Evolutionary conservation across 2,797 vertebrate genomes (phyloP), one percentile per base, ranked within the genome.

Genomic region (Rhynchonycteris naso): DNA sequence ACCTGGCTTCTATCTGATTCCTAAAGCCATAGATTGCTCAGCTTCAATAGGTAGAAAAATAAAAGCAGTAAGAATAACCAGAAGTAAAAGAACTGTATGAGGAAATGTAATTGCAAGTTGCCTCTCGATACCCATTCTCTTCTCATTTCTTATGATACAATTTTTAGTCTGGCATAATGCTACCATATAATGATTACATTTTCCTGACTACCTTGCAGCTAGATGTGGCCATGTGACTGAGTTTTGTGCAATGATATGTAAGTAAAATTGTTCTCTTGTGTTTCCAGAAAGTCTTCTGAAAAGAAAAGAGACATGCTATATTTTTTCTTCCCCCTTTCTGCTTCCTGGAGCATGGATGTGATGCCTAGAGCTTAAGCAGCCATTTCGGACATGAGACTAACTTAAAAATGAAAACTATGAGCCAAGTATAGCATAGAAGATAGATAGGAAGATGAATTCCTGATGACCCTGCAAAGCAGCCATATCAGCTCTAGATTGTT

Each of bases 251-350:
- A 35, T 84, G 30, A 90, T 47, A 75, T 6, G 21, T 38, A 89
- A 72, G 12, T 43, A 74, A 56, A 94, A 93, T 38, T 83, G 35
- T 47, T 72, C 3, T 35, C 8, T 35, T 14, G 7, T 30, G 33
- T 84, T 94, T 87, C 26, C 43, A 96, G 58, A 88, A 95, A 94
- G 19, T 94, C 61, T 90, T 71, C 83, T 80, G 47, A 18, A 89
- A 80, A 93, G 30, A 79, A 6, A 66, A 33, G 30, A 80, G 13
- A 94, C 6, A 63, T 2, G 7, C 4, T 35, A 56, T 75, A 43
- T 43, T 80, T 89, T 30, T 66, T 35, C 75, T 88, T 90, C 28
- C 1, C 38, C 4, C 1, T 79, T 85, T 90, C 19, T 86, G 19
- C 79, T 83, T 86, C 19, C 84, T 69, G 28, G 52, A 92, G 47